These are phyloP conservation scores for Hippocampus mohnikei DNA, from an alignment of 2,113 vertebrate genomes.

Conservation along the genomic window DNA sequence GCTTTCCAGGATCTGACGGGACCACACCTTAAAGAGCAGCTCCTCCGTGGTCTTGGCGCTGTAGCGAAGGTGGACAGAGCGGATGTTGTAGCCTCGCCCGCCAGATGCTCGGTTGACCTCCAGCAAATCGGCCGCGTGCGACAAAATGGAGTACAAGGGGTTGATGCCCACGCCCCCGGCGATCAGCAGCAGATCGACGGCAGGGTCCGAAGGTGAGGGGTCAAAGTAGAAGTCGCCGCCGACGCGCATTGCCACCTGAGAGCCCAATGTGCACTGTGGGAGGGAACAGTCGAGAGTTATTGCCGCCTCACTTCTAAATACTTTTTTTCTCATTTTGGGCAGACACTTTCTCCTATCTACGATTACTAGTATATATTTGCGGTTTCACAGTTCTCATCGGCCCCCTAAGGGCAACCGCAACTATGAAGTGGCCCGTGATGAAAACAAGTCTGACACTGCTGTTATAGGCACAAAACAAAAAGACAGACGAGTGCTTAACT, in stretches of 20 bases:
- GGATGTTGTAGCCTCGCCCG: slow-evolving; percentile 65
- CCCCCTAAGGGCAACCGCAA: no score
- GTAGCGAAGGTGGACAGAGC: slow-evolving; percentile 81
- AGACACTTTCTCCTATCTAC: no score
- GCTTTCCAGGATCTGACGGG: neutral
- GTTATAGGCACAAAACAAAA: no score
- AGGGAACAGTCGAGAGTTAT: neutral
- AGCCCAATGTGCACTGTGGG: slow-evolving; percentile 79
- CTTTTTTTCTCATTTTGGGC: no score
- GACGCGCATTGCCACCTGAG: slow-evolving; percentile 83
- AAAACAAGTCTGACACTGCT: no score
- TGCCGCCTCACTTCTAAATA: no score
- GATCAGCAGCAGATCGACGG: slow-evolving; percentile 83
- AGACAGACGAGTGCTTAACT: neutral
- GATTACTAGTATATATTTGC: no score
- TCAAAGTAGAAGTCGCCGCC: slow-evolving; percentile 94
- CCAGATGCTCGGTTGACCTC: slow-evolving; percentile 42
- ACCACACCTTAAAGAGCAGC: slow-evolving; percentile 87
- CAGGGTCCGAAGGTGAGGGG: slow-evolving; percentile 77
- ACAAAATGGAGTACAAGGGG: slow-evolving; percentile 90
- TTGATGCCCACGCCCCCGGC: slow-evolving; percentile 95
- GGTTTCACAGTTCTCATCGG: no score
- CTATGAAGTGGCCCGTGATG: no score
- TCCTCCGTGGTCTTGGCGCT: slow-evolving; percentile 82
- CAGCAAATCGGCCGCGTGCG: slow-evolving; percentile 81